Base-by-base conservation (phyloP, 1,140 invertebrate genomes). In the Acarapis woodi region DNA sequence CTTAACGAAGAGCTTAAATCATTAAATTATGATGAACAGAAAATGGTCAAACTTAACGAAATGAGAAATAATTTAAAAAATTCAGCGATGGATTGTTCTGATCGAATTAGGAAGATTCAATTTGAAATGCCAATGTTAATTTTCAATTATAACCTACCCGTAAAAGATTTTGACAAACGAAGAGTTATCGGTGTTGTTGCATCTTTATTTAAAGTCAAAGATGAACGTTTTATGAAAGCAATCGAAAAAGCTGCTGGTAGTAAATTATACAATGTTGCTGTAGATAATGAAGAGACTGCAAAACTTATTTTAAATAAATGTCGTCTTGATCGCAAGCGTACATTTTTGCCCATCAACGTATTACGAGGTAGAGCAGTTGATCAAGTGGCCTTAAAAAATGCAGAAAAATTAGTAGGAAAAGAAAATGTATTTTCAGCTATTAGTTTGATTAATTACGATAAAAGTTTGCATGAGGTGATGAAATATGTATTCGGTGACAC, bases 341-440 rank as follows among this genome's bases (percentile, higher is more conserved):
- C 82, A 2, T 56, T 68, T 48, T 72, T 93, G 37, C 87, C 88
- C n/a, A 61, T 96, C 31, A 88, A 90, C 58, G 80, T 83, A 62
- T 79, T 93, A 30, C 50, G 56, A 33, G 65, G 64, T 1, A 53
- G 57, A 41, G 46, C 53, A 32, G 70, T 85, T 38, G 63, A 69
- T 48, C 45, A 53, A 1, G 48, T 59, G 29, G 63, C 61, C 1
- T 50, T 87, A 4, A 52, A 59, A 20, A 53, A 62, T 23, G 82
- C 82, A 5, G 63, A 85, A 55, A 54, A 62, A 24, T 56, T 85
- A 45, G 73, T 74, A 47, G 60, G 62, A 1, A 52, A 61, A 23
- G 69, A 78, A 26, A 82, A 85, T 51, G 79, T 87, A 0, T 62
- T 69, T 42, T 61, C 70, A 10, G 85, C 87, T 2, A 49, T 90